Conservation (phyloP, 2,888 invertebrate genomes). For the Crioceris asparagi region DNA sequence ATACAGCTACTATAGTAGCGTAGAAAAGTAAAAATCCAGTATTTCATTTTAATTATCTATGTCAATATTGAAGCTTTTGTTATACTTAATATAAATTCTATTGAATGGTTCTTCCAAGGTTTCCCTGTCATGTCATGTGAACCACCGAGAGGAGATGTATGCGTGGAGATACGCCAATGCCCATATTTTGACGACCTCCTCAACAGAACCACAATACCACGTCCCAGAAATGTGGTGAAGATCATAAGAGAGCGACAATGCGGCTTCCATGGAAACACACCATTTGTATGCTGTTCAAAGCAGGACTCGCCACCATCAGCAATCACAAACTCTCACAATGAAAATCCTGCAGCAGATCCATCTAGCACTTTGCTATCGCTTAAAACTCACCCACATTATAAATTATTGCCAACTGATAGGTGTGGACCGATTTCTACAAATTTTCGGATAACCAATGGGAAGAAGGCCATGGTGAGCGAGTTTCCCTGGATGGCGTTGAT, state of each 20-base stretch:
- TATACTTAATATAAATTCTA: too few species aligned
- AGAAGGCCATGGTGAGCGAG: slow-evolving; percentile 47
- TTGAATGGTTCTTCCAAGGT: too few species aligned
- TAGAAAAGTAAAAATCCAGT: too few species aligned
- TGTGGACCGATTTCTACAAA: slow-evolving; percentile 50
- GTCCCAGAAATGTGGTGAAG: slow-evolving; percentile 25
- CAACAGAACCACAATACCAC: slow-evolving; percentile 24
- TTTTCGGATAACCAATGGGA: slow-evolving; percentile 49
- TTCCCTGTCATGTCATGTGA: slow-evolving; percentile 17
- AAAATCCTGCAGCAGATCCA: neutral
- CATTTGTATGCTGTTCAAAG: slow-evolving; percentile 46
- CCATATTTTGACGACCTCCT: slow-evolving; percentile 29
- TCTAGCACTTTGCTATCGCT: slow-evolving; percentile 8
- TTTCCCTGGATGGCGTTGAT: slow-evolving; percentile 71
- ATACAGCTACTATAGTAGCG: too few species aligned
- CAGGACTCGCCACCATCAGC: slow-evolving; percentile 3
- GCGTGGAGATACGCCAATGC: slow-evolving; percentile 28
- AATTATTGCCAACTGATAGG: slow-evolving; percentile 31
- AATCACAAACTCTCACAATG: neutral
- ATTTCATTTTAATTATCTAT: too few species aligned
- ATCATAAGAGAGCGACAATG: slow-evolving; percentile 33
- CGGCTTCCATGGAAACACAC: slow-evolving; percentile 33
- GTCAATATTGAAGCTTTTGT: too few species aligned
- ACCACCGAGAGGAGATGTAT: slow-evolving; percentile 21
- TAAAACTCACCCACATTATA: slow-evolving; percentile 32